Percentiles rank a stretch among this genome's conserved stretches.
These are phyloP conservation scores for Trisateles emortualis DNA, from an alignment of 2,888 invertebrate species.

Conservation along the genomic window DNA sequence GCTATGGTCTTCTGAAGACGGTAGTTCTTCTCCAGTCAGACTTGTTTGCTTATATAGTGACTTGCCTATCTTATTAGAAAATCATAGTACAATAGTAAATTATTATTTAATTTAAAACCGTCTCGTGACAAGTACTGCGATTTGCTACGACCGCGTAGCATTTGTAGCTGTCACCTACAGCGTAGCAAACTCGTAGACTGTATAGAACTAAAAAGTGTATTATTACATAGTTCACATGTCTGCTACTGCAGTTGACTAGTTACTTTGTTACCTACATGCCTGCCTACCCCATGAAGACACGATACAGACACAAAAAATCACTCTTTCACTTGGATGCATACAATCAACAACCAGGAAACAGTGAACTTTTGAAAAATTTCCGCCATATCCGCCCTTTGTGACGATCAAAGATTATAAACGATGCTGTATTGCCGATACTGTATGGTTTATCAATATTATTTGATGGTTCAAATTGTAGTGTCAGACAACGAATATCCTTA, in stretches of 20 bases:
- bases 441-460: too few relatives aligned
- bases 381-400: constrained; percentile 76
- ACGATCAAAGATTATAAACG: constrained; percentile 59
- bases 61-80: too few relatives aligned
- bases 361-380: constrained; percentile 83
- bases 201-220: background rate
- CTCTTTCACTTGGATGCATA: constrained; percentile 81
- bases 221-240: constrained; percentile 5
- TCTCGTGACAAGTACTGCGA: background rate
- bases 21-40: too few relatives aligned
- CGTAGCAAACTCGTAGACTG: constrained; percentile 15
- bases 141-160: constrained; percentile 9
- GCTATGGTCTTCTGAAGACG: too few relatives aligned
- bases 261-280: constrained; percentile 35
- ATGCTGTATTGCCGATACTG: background rate
- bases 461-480: too few relatives aligned
- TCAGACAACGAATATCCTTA: too few relatives aligned
- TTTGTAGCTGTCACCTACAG: constrained; percentile 13
- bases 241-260: constrained; percentile 46
- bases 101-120: background rate
- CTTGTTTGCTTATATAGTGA: too few relatives aligned
- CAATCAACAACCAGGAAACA: constrained; percentile 81
- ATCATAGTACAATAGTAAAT: too few relatives aligned
- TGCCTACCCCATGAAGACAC: constrained; percentile 53
- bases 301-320: constrained; percentile 67